Base-by-base conservation (phyloP, 2,888 invertebrate genomes). In the Liodrosophila aerea region DNA sequence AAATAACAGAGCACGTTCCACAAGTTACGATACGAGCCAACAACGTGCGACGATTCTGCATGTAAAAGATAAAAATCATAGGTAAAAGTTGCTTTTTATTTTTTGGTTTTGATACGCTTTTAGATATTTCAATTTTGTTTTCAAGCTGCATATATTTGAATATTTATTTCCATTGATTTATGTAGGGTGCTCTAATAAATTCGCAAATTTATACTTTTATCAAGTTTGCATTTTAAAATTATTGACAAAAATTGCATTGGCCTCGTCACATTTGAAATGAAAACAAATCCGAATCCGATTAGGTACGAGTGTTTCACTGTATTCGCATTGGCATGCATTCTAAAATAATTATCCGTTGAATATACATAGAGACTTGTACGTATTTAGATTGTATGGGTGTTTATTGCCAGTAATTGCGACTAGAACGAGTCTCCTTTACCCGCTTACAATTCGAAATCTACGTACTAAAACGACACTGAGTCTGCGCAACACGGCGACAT, bases 51-150 rank as follows among this genome's bases (percentile, higher is more conserved):
- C 61, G 11, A 50, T 71, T 71, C 71, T 71, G 63, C 67, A 61
- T 43, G 59, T 54, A 47, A 53, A 54, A 73, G 73, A 73, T 68
- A 50, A 33, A 66, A 76, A 77, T 69, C 85, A 69, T 60, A 57
- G 84, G 81, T 86, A 85, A 82, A 82, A 82, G 87, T 86, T 86
- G 87, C n/a, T n/a, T 85, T 22, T 22, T 22, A 22, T 22, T 22
- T 22, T 22, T 22, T n/a, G n/a, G n/a, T 78, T 73, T 69, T 83
- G 66, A 69, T 73, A 67, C 36, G 69, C 40, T 68, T 78, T 66
- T 67, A 58, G 57, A 67, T 62, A 44, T 58, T 59, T 2, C 50
- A 46, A 33, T 44, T 60, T 40, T 52, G 40, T 61, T 59, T 45
- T n/a, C n/a, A n/a, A 41, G 39, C 16, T 11, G n/a, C n/a, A n/a